phyloP scores from a whole-genome alignment of 2,113 vertebrate species.

The Lanius ludovicianus region DNA sequence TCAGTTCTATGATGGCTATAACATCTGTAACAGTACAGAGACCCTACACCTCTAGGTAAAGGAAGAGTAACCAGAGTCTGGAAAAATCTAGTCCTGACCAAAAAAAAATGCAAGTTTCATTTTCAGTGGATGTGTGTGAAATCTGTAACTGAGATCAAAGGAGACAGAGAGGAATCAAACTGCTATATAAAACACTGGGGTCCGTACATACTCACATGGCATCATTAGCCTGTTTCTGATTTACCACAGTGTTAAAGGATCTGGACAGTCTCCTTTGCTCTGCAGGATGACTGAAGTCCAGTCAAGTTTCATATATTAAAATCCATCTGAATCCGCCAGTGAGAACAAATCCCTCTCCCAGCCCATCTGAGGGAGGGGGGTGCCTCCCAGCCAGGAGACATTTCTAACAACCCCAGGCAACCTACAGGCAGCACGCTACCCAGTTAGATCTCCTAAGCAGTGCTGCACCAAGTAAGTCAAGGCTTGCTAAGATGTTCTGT shows the following conservation, averaged over 20 bases:
- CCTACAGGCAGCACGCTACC: neutral
- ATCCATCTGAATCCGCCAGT: conserved; percentile 1
- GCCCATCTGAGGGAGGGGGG: neutral
- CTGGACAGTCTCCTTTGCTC: conserved; percentile 12
- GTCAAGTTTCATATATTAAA: neutral
- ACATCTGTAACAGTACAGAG: neutral
- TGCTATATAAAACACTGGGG: neutral
- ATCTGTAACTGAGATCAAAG: neutral
- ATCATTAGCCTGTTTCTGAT: conserved; percentile 34
- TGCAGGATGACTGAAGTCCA: neutral
- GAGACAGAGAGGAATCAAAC: conserved; percentile 22
- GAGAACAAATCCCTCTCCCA: neutral
- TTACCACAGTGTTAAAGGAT: conserved; percentile 4
- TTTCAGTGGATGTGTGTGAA: neutral
- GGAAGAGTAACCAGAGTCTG: neutral
- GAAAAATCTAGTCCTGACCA: neutral
- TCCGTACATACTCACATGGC: neutral
- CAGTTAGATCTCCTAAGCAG: conserved; percentile 10
- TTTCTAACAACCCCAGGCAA: conserved; percentile 31
- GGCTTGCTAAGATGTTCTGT: conserved; percentile 21
- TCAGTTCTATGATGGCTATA: neutral
- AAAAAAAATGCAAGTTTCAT: neutral
- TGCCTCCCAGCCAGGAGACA: neutral
- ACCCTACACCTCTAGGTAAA: neutral
- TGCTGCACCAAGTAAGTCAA: neutral